Evolutionary conservation across 2,113 vertebrate species (phyloP), one percentile per base, ranked within the genome.

Genomic region (Corynorhinus townsendii): DNA sequence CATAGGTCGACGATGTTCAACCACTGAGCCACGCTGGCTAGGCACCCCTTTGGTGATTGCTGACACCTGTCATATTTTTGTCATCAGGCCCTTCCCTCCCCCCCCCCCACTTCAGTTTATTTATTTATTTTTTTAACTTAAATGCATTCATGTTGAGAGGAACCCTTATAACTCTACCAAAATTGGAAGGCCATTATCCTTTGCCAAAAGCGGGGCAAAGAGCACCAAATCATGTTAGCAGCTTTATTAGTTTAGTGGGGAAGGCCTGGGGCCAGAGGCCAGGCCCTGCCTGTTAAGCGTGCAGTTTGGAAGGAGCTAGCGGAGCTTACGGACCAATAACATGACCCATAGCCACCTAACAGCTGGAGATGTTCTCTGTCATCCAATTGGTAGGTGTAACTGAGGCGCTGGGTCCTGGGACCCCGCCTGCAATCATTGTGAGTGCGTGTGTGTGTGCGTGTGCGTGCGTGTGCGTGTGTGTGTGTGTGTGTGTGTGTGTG

Each of bases 111-210:
- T n/a, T 16, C 26, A 11, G 35, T 26, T 30, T 38, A 7, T 20
- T 40, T 52, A 16, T 49, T 76, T 19, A 12, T 59, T 90, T 83
- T 75, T 80, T 68, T 38, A 26, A 26, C n/a, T 80, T 87, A 66
- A 76, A 76, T 59, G 59, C 52, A 49, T 73, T 73, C 79, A 54
- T 72, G 54, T 87, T 89, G 84, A 69, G 84, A 56, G 52, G 28
- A 75, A 19, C 4, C 3, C 52, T 73, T 83, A 7, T 75, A 49
- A 86, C 7, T 0, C 62, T 33, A 28, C 26, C 47, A 22, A 30
- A 47, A 64, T 14, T 9, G 30, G 71, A 73, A 96, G 17, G 62
- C 54, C 83, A 75, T 9, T 19, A 7, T 49, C 12, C 59, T 94
- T 77, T 47, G 45, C 64, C 24, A 9, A 45, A 71, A 81, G 28